phyloP scores from a whole-genome alignment of 2,113 vertebrate genomes.

The Corythoichthys intestinalis region DNA sequence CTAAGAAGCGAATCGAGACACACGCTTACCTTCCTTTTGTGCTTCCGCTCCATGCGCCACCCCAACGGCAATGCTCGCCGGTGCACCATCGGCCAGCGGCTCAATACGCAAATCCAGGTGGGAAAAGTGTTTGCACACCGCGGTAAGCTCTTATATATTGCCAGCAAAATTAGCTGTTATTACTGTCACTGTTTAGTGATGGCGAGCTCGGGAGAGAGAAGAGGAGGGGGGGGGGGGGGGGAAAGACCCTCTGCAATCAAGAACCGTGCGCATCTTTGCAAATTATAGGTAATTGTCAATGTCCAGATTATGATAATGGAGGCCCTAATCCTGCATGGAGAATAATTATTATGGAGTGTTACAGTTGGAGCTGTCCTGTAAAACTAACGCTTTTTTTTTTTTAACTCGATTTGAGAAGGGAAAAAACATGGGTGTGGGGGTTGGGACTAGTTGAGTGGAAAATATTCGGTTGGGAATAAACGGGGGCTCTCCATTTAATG shows the following conservation, averaged over 20 bases:
- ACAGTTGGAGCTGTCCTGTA: slow-evolving; percentile 99
- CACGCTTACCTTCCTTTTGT: slow-evolving; percentile 61
- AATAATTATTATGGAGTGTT: slow-evolving; percentile 99
- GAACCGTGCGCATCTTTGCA: slow-evolving; percentile 99
- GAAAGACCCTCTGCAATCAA: slow-evolving; percentile 96
- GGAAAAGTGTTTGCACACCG: slow-evolving; percentile 99
- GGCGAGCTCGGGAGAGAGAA: slow-evolving; percentile 84
- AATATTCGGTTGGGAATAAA: slow-evolving; percentile 96
- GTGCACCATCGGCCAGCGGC: slow-evolving; percentile 81
- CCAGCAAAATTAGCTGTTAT: slow-evolving; percentile 99
- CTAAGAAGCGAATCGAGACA: neutral
- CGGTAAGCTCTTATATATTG: slow-evolving; percentile 99
- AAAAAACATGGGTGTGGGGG: slow-evolving; percentile 51
- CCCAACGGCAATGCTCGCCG: slow-evolving; percentile 73
- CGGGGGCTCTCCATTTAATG: slow-evolving; percentile 94
- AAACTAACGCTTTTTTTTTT: slow-evolving; percentile 96
- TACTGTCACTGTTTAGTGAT: slow-evolving; percentile 99
- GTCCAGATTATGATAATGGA: slow-evolving; percentile 99
- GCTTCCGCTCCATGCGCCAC: slow-evolving; percentile 71
- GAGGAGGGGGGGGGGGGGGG: neutral
- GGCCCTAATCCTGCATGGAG: slow-evolving; percentile 93
- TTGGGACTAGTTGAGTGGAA: slow-evolving; percentile 93
- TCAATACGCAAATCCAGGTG: slow-evolving; percentile 99
- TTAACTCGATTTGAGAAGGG: slow-evolving; percentile 87
- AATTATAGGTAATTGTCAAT: slow-evolving; percentile 99